Conservation (phyloP, 2,888 invertebrate genomes). For the Nymphalis c-album region DNA sequence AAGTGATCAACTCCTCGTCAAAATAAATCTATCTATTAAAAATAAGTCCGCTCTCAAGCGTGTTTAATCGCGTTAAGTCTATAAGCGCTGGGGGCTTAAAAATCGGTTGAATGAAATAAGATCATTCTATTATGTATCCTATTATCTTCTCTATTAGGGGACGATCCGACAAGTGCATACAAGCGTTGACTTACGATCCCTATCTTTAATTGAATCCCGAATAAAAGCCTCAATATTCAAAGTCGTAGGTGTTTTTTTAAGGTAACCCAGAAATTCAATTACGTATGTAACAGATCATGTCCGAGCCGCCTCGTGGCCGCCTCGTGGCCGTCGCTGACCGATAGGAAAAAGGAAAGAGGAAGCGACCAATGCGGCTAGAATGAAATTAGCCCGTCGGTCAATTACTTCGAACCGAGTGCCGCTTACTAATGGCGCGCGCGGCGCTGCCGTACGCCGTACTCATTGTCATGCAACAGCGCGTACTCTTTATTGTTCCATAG, state of each 20-base stretch:
- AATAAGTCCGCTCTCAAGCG: neutral
- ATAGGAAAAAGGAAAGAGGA: slow-evolving; percentile 82
- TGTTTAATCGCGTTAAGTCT: slow-evolving; percentile 9
- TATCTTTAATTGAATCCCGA: slow-evolving; percentile 1
- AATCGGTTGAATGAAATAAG: slow-evolving; percentile 9
- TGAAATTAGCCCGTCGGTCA: slow-evolving; percentile 79
- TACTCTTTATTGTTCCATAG: slow-evolving; percentile 80
- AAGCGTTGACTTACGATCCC: slow-evolving; percentile 1
- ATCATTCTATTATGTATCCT: slow-evolving; percentile 7
- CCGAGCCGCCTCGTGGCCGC: slow-evolving; percentile 58
- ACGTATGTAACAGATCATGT: slow-evolving; percentile 43
- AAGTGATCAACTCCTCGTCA: neutral
- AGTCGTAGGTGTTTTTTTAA: neutral
- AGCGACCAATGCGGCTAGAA: slow-evolving; percentile 77
- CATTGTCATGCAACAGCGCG: slow-evolving; percentile 73
- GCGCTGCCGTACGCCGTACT: slow-evolving; percentile 70
- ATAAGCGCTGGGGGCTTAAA: slow-evolving; percentile 8
- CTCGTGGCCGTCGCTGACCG: slow-evolving; percentile 62
- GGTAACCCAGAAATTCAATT: slow-evolving; percentile 30
- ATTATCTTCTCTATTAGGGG: slow-evolving; percentile 5
- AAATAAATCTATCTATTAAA: slow-evolving; percentile 1
- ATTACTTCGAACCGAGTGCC: slow-evolving; percentile 73
- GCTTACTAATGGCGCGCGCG: slow-evolving; percentile 76
- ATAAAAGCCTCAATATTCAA: neutral
- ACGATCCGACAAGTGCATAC: slow-evolving; percentile 7